Percentiles rank a stretch among this genome's conserved stretches.
Evolutionary conservation across 2,797 vertebrate species (phyloP).

Genomic region (Garrulus glandarius): DNA sequence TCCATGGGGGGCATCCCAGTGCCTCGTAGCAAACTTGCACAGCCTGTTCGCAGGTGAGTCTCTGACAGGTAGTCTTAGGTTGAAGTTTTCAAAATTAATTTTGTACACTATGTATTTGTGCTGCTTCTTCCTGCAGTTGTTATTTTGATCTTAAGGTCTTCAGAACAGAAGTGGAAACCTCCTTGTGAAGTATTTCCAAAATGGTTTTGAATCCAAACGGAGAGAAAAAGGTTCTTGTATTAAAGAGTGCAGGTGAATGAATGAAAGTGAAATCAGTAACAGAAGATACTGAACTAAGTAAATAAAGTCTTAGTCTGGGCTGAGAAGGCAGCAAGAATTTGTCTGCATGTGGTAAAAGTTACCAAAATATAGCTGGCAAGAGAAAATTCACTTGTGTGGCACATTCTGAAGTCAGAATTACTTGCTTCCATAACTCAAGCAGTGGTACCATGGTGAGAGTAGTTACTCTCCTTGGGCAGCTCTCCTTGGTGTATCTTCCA

Average conservation of each 20-base stretch:
- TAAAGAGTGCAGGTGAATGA: background rate
- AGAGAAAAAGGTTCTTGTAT: background rate
- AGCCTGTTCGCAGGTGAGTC: constrained; percentile 92
- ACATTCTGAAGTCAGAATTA: background rate
- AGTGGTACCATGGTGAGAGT: background rate
- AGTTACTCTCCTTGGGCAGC: background rate
- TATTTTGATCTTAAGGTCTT: background rate
- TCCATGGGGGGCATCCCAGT: constrained; percentile 87
- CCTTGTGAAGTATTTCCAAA: background rate
- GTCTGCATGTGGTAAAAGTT: background rate
- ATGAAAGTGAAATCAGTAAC: background rate
- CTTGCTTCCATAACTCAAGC: background rate
- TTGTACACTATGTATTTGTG: background rate
- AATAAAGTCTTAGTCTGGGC: background rate
- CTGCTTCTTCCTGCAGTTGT: background rate
- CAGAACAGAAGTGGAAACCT: background rate
- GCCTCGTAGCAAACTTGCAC: constrained; percentile 97
- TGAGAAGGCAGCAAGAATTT: background rate
- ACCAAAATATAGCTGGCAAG: background rate
- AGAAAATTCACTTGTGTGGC: background rate
- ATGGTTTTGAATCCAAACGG: background rate
- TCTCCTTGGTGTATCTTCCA: background rate
- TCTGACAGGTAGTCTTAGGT: background rate
- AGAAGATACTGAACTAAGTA: background rate
- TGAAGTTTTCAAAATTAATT: background rate